phyloP scores from a whole-genome alignment of 2,113 vertebrate genomes.

The Boleophthalmus pectinirostris region DNA sequence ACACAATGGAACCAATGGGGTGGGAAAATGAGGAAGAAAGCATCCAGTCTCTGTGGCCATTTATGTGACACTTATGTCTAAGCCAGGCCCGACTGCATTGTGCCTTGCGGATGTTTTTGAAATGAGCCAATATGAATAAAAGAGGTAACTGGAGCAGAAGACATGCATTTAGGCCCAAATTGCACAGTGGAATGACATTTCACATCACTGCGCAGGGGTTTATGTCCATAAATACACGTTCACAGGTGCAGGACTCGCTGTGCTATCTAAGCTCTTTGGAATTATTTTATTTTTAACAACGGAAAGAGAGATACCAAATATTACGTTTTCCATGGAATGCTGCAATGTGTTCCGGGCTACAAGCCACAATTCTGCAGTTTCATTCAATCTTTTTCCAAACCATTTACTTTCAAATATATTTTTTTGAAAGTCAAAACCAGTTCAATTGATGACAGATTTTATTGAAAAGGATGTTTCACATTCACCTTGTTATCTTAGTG shows the following conservation, averaged over 20 bases:
- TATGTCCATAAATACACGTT: constrained; percentile 58
- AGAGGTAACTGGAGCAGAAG: constrained; percentile 72
- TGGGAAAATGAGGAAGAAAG: constrained; percentile 58
- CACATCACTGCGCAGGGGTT: constrained; percentile 59
- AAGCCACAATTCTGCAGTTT: background rate
- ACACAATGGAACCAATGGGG: constrained; percentile 58
- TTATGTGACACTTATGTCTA: constrained; percentile 63
- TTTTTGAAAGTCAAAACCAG: constrained; percentile 14
- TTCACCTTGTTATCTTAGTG: background rate
- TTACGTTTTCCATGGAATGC: constrained; percentile 18
- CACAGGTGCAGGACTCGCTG: constrained; percentile 50
- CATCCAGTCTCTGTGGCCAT: constrained; percentile 47
- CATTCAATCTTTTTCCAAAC: constrained; percentile 11
- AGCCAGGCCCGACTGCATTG: constrained; percentile 54
- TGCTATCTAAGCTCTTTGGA: constrained; percentile 54
- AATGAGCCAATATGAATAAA: constrained; percentile 66
- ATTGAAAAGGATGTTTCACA: background rate
- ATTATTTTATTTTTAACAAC: constrained; percentile 51
- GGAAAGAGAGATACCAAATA: constrained; percentile 28
- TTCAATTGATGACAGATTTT: background rate
- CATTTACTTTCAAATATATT: constrained; percentile 2
- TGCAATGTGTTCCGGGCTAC: constrained; percentile 16
- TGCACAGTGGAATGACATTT: constrained; percentile 61
- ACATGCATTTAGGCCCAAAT: constrained; percentile 59
- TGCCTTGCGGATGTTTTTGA: constrained; percentile 60